Evolutionary conservation across 2,888 invertebrate genomes (phyloP).

Genomic region (Nesidiocoris tenuis): DNA sequence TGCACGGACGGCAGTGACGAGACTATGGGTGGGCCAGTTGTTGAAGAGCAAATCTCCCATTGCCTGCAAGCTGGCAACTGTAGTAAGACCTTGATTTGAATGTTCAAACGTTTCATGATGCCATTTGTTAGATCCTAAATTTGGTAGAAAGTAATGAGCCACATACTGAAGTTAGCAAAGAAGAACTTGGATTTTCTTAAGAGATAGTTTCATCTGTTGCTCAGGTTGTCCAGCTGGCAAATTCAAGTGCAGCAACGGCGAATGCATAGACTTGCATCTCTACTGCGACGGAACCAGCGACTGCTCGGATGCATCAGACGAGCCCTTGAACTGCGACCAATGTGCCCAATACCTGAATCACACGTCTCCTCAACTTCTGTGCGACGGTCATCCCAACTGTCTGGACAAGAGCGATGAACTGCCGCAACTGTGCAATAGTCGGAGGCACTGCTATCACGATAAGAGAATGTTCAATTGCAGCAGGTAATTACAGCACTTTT

Average conservation of each 20-base stretch:
- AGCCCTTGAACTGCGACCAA: constrained; percentile 61
- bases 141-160: too few species aligned
- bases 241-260: constrained; percentile 61
- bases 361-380: constrained; percentile 68
- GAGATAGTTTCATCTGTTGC: too few species aligned
- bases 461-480: not conserved
- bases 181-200: too few species aligned
- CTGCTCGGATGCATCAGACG: constrained; percentile 73
- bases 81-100: constrained; percentile 42
- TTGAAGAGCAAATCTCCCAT: constrained; percentile 52
- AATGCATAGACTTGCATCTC: constrained; percentile 67
- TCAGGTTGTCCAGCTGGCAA: constrained; percentile 66
- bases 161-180: too few species aligned
- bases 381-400: constrained; percentile 76
- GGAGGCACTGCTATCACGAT: constrained; percentile 7
- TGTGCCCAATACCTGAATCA: constrained; percentile 65
- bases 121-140: too few species aligned
- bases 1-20: constrained; percentile 74
- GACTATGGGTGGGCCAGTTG: constrained; percentile 45
- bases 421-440: not conserved
- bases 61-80: constrained; percentile 49
- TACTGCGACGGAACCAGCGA: constrained; percentile 62
- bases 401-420: constrained; percentile 73
- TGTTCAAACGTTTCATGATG: too few species aligned
- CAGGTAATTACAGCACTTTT: not conserved